Conservation (phyloP, 1,140 invertebrate genomes). For the Proales similis region DNA sequence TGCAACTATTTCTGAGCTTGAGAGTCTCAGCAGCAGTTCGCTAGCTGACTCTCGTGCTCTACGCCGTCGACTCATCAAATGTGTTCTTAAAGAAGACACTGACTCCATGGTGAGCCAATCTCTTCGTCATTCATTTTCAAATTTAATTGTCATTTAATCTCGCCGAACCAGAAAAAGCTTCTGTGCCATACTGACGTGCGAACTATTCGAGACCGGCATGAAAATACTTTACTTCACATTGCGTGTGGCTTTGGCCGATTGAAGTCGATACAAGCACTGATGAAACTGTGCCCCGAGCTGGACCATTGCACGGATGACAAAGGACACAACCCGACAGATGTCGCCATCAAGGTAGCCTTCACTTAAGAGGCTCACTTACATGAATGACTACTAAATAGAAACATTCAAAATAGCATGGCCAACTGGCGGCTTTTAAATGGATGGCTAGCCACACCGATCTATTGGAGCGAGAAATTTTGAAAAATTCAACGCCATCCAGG, state of each 20-base stretch:
- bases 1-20: too few relatives aligned
- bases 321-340: slow-evolving; percentile 1
- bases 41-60: too few relatives aligned
- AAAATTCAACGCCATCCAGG: too few relatives aligned
- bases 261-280: not conserved
- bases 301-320: not conserved
- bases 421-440: slow-evolving; percentile 4
- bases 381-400: not conserved
- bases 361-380: not conserved
- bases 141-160: not conserved
- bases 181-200: not conserved
- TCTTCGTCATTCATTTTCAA: not conserved
- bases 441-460: not conserved
- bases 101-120: not conserved
- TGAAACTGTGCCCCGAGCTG: slow-evolving; percentile 9
- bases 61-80: too few relatives aligned
- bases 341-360: slow-evolving; percentile 25
- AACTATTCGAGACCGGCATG: slow-evolving; percentile 19
- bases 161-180: slow-evolving; percentile 31
- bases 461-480: not conserved
- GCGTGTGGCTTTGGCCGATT: slow-evolving; percentile 9
- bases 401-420: slow-evolving; percentile 10
- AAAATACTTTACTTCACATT: slow-evolving; percentile 33
- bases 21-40: too few relatives aligned
- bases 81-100: not conserved